phyloP scores from a whole-genome alignment of 2,113 vertebrate species.

The Emydocephalus ijimae region DNA sequence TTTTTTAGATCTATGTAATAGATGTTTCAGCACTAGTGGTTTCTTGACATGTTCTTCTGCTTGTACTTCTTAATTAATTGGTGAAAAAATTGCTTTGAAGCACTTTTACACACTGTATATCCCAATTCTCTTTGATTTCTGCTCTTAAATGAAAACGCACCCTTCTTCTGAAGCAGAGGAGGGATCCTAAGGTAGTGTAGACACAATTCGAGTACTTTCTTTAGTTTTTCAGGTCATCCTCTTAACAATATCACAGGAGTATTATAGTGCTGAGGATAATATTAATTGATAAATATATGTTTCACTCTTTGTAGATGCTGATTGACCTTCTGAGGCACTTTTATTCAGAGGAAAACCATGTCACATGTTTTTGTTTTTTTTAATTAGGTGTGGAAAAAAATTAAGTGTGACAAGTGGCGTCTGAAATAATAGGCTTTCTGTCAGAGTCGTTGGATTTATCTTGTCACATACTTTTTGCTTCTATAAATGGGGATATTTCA shows the following conservation, averaged over 20 bases:
- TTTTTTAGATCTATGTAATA: neutral
- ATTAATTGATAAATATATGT: neutral
- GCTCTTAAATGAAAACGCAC: neutral
- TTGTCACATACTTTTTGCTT: neutral
- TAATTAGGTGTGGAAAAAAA: neutral
- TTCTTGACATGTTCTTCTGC: neutral
- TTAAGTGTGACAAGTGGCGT: neutral
- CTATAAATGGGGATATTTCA: neutral
- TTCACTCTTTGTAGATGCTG: neutral
- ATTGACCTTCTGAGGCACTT: neutral
- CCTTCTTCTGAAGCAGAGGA: neutral
- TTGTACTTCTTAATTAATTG: neutral
- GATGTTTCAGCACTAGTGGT: neutral
- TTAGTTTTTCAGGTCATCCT: no score
- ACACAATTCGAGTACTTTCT: neutral
- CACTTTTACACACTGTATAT: neutral
- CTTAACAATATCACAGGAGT: neutral
- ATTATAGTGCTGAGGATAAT: neutral
- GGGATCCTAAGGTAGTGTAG: neutral
- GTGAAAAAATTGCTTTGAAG: neutral
- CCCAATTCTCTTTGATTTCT: neutral
- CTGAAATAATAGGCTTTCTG: neutral
- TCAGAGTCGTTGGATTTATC: neutral
- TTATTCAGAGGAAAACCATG: neutral
- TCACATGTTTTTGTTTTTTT: no score